Evolutionary conservation across 2,888 invertebrate genomes (phyloP), one percentile per base, ranked within the genome.

Genomic region (Gastrophysa polygoni): DNA sequence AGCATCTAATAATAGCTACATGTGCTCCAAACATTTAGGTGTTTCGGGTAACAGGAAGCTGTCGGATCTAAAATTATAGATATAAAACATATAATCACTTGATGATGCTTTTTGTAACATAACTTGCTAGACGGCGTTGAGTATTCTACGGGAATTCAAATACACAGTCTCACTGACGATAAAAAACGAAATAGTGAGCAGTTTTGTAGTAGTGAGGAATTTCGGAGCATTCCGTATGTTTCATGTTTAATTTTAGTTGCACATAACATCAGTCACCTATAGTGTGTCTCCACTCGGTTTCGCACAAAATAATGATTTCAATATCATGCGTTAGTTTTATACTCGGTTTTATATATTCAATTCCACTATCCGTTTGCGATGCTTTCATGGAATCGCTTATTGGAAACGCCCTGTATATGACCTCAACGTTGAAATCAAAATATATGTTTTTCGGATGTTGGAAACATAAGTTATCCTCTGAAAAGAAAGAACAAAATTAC

Each of bases 21-120:
- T 54, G 54, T 16, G 54, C 43, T 43, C 43, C 43, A 54, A 54
- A 38, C 38, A 38, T 38, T 38, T 38, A 38, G 43, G 20, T 43
- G 46, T 18, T 18, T 10, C 46, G 18, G 18, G 46, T 17, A 46
- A 66, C 66, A 57, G 73, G 73, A 73, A 73, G 69, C 71, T 66
- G 67, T 62, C 64, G 59, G 66, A 69, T 72, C 71, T 72, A 70
- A 72, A 73, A 71, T 73, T 73, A 69, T 71, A 68, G 52, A 57
- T 57, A 58, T 38, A 38, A 7, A 14, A 11, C 32, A 7, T 38
- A 38, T 49, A 38, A 63, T 59, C 34, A 64, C 52, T 60, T 60
- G 38, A 49, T 57, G n/a, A 49, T 57, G 48, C 57, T 32, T 32
- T 32, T 18, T 29, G 34, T 16, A 43, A 43, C 24, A 32, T 43